Base-by-base conservation (phyloP, 2,888 invertebrate genomes). In the Drosophila mayaguana region DNA sequence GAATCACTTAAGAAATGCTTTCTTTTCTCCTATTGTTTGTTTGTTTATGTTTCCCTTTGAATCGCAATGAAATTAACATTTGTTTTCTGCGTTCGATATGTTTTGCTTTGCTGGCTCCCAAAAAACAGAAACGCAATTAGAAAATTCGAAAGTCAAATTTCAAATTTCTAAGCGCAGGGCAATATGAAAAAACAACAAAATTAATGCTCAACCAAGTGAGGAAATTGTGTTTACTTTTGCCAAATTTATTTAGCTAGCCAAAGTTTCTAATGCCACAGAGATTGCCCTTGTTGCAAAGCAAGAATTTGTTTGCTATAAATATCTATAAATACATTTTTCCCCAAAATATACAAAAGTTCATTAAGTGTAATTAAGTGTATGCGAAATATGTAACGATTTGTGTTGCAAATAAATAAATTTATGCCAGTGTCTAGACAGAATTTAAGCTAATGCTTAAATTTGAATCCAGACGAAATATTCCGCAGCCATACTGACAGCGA, bases 1-100 rank as follows among this genome's bases (percentile, higher is more conserved):
- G 74, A 71, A 75, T 59, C 79, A 75, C 79, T 79, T 71, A 64
- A 53, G 42, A 38, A 67, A 62, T 65, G 22, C 55, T 55, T 67
- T 62, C 71, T 40, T 67, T 75, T 72, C 72, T 71, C 68, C 80
- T 83, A 78, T 65, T 79, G 70, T 81, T 72, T 71, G 68, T 80
- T 83, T 86, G 81, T 57, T 73, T 73, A 67, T 78, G 22, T 38
- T 46, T 63, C n/a, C 34, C 51, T 80, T 74, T 67, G 56, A 79
- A 68, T 77, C 73, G 61, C 82, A 80, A 88, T 80, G 78, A 88
- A 88, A 88, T 85, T 82, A 85, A 72, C 76, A 85, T 88, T 81
- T 84, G 71, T 74, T 82, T 82, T 71, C 74, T 74, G 78, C 63
- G 63, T 66, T 78, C 80, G 75, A 84, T 78, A 76, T 66, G 62